These are phyloP conservation scores for Trichopoda pennipes DNA, from an alignment of 2,888 invertebrate genomes.

Conservation along the genomic window DNA sequence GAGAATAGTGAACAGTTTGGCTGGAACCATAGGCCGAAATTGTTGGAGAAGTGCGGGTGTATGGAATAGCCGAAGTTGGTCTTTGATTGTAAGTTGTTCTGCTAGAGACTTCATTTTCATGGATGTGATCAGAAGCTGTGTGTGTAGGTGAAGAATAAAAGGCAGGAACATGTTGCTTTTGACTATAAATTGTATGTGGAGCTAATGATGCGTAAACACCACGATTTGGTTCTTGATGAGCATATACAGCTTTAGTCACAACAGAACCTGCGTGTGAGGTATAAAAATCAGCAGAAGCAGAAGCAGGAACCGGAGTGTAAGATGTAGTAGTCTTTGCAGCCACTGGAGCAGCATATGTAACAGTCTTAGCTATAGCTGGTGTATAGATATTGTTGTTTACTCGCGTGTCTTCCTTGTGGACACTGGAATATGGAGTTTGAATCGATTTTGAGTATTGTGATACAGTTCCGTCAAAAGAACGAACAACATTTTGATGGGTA, in stretches of 20 bases:
- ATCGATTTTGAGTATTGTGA: conserved; percentile 84
- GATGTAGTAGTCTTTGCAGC: conserved; percentile 68
- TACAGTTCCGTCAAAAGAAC: conserved; percentile 82
- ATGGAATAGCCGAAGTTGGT: conserved; percentile 76
- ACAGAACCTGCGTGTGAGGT: conserved; percentile 69
- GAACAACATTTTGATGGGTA: conserved; percentile 83
- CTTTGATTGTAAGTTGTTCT: conserved; percentile 70
- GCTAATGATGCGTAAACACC: conserved; percentile 69
- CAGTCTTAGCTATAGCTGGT: conserved; percentile 66
- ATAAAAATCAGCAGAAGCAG: conserved; percentile 53
- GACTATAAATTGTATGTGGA: conserved; percentile 70
- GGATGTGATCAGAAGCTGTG: conserved; percentile 72
- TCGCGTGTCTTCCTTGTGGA: conserved; percentile 82
- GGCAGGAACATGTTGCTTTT: conserved; percentile 57
- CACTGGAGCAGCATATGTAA: conserved; percentile 72
- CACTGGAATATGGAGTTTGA: conserved; percentile 84
- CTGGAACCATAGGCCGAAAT: conserved; percentile 77
- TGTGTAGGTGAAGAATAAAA: conserved; percentile 70
- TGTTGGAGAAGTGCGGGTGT: conserved; percentile 77
- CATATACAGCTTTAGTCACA: conserved; percentile 62
- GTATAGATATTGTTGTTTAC: conserved; percentile 83
- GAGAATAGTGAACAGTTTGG: conserved; percentile 81
- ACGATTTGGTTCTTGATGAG: conserved; percentile 54
- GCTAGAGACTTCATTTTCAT: conserved; percentile 69
- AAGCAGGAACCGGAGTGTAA: conserved; percentile 69